Evolutionary conservation across 2,888 invertebrate species (phyloP).

Genomic region (Acleris sparsana): DNA sequence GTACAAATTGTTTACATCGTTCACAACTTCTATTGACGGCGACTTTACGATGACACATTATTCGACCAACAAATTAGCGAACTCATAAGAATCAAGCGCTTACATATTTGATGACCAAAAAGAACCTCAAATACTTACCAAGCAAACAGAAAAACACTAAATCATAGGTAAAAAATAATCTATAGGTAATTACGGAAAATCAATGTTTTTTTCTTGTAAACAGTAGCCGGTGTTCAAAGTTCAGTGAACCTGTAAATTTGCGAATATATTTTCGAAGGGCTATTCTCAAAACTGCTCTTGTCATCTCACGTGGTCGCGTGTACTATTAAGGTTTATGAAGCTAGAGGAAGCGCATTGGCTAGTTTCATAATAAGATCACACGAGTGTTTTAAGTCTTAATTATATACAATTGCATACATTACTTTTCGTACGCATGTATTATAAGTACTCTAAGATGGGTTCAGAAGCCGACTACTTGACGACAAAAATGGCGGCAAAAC

Average conservation of each 20-base stretch:
- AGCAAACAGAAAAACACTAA: conserved; percentile 7
- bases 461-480: no score
- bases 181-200: conserved; percentile 1
- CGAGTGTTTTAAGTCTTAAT: no score
- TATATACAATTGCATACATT: no score
- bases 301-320: no score
- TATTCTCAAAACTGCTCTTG: conserved; percentile 8
- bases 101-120: background rate
- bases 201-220: conserved; percentile 23
- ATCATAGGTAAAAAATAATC: conserved; percentile 13
- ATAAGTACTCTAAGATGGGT: no score
- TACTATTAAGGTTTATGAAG: no score
- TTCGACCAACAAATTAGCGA: conserved; percentile 4
- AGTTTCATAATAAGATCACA: no score
- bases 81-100: background rate
- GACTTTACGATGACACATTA: background rate
- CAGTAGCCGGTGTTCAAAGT: conserved; percentile 16
- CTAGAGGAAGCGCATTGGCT: no score
- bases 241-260: conserved; percentile 8
- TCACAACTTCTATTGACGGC: no score
- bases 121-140: conserved; percentile 1
- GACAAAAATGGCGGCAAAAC: no score
- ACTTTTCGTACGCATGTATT: no score
- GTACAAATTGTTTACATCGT: no score
- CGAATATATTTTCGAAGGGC: background rate